Evolutionary conservation across 2,113 vertebrate species (phyloP).

Genomic region (Ranitomeya imitator): DNA sequence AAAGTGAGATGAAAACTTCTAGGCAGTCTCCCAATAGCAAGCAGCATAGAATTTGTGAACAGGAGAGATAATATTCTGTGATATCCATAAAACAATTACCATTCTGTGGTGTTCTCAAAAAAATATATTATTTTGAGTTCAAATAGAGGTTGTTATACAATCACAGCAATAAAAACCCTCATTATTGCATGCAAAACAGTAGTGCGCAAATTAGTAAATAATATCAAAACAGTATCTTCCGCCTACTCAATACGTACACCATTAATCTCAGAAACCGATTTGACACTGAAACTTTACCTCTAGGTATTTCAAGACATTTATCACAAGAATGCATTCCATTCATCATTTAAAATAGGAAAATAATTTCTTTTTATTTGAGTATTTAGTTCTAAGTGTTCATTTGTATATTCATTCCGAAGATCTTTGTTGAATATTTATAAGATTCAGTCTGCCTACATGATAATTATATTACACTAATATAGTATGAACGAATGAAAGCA

Average conservation of each 20-base stretch:
- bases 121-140: slow-evolving; percentile 33
- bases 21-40: background rate
- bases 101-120: slow-evolving; percentile 16
- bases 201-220: slow-evolving; percentile 48
- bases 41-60: background rate
- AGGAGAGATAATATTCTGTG: slow-evolving; percentile 10
- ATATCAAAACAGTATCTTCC: slow-evolving; percentile 44
- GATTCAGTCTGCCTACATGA: slow-evolving; percentile 65
- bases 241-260: slow-evolving; percentile 31
- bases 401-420: slow-evolving; percentile 58
- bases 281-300: slow-evolving; percentile 43
- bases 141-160: slow-evolving; percentile 35
- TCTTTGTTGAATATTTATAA: slow-evolving; percentile 70
- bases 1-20: background rate
- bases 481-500: slow-evolving; percentile 71
- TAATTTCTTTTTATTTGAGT: slow-evolving; percentile 55
- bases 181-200: slow-evolving; percentile 20
- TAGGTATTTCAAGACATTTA: slow-evolving; percentile 52
- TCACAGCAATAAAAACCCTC: slow-evolving; percentile 27
- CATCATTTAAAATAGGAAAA: slow-evolving; percentile 59
- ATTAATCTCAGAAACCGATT: slow-evolving; percentile 41
- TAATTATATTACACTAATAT: slow-evolving; percentile 76
- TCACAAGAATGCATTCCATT: slow-evolving; percentile 41
- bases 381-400: slow-evolving; percentile 60
- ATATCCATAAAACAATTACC: slow-evolving; percentile 20